These are phyloP conservation scores for Tetraneura akinire DNA, from an alignment of 1,140 invertebrate genomes.

Conservation along the genomic window DNA sequence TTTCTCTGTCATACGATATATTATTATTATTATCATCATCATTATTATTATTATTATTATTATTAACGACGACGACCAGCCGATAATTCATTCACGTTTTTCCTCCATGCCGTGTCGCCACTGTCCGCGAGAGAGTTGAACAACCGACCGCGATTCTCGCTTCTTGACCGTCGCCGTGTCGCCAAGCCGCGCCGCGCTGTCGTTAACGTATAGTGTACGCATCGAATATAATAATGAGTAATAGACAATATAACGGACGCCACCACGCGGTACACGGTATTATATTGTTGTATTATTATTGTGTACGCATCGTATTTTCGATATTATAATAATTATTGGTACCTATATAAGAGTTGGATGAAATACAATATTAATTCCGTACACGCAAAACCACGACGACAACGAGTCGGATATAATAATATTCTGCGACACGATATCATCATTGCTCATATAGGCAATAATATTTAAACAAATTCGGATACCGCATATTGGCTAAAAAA, in stretches of 20 bases:
- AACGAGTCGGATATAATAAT: not conserved
- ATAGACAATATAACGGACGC: conserved; percentile 15
- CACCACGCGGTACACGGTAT: not conserved
- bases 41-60: conserved; percentile 16
- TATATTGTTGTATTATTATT: not conserved
- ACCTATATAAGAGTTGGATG: too few species aligned
- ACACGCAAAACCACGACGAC: not conserved
- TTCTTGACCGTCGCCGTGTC: not conserved
- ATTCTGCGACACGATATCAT: too few species aligned
- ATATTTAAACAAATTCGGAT: too few species aligned
- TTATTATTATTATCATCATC: not conserved
- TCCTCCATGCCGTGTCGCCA: not conserved
- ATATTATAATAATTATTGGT: not conserved
- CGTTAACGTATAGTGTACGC: not conserved
- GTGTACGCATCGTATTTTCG: not conserved
- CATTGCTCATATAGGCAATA: too few species aligned
- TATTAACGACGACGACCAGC: conserved; percentile 7
- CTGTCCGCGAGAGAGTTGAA: conserved; percentile 41
- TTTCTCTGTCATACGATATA: not conserved
- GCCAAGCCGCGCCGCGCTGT: not conserved
- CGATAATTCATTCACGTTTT: conserved; percentile 48
- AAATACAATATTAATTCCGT: too few species aligned
- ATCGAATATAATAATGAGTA: not conserved
- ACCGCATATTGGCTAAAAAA: too few species aligned
- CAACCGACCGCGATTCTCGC: conserved; percentile 50